Evolutionary conservation across 1,140 invertebrate genomes (phyloP), one percentile per base, ranked within the genome.

Genomic region (Homarus americanus): DNA sequence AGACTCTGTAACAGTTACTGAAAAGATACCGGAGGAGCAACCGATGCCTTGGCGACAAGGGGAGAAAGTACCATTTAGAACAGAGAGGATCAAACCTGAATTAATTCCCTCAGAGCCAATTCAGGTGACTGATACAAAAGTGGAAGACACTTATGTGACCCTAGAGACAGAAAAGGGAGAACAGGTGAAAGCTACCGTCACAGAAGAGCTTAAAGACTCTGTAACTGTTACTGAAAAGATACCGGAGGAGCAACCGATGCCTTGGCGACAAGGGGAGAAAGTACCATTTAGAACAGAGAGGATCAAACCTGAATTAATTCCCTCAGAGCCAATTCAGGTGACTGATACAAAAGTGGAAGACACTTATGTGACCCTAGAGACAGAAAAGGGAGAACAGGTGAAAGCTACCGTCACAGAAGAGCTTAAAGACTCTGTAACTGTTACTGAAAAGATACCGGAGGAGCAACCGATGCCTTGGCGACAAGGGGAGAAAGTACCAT

Each of bases 331-430:
- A 78, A n/a, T 87, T 24, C 49, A 58, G 63, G 75, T 87, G 36
- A 87, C 85, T 40, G 85, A 87, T 63, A 87, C 72, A 2, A 87
- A 87, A 49, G 85, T 87, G 32, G 85, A 87, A 79, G 85, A 87
- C n/a, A 63, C 44, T 1, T 87, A 87, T 63, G 53, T 78, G 20
- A 76, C 53, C 32, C 75, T 87, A 20, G 38, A 87, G 53, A 34
- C 85, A 87, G 53, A 87, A 34, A 79, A 87, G 24, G 53, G 32
- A 20, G 40, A 53, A 41, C 53, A 87, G 36, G 85, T 40, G 17
- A 78, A 78, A 32, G 85, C 85, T 3, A 87, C 44, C n/a, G 53
- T 87, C 32, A 87, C 72, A 12, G 72, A 87, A 78, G 75, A 78
- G 20, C 75, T 87, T 10, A 72, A 63, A 58, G 79, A 80, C 36